Conservation (phyloP, 2,113 vertebrate genomes). For the Alexandromys fortis region DNA sequence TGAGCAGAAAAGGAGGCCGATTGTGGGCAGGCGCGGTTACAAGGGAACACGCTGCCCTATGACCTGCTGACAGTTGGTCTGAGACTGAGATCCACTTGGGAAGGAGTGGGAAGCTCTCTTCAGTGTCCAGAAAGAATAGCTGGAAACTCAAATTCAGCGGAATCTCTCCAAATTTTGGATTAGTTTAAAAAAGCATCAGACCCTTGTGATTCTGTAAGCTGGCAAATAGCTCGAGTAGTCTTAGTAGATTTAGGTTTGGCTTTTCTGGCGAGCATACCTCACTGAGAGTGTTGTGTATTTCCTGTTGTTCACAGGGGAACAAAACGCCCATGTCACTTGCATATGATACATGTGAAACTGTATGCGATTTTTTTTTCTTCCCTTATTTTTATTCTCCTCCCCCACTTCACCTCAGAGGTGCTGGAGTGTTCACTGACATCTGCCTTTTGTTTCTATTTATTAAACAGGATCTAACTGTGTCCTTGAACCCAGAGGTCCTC, state of each 20-base stretch:
- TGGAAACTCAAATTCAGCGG: neutral
- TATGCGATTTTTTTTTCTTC: neutral
- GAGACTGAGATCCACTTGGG: too few species aligned
- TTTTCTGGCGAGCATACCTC: neutral
- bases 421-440: neutral
- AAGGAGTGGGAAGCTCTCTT: neutral
- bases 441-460: neutral
- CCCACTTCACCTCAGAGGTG: fast-evolving
- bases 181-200: neutral
- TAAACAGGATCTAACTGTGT: neutral
- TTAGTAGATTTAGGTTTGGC: neutral
- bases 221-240: neutral
- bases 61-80: neutral
- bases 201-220: neutral
- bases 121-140: neutral
- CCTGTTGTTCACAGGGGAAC: neutral
- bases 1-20: neutral
- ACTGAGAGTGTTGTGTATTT: neutral
- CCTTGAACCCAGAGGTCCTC: neutral
- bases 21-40: neutral
- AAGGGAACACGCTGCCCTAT: neutral
- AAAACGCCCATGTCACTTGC: neutral
- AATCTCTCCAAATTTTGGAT: neutral
- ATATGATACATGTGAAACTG: too few species aligned
- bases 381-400: neutral